phyloP scores from a whole-genome alignment of 2,888 invertebrate genomes.

The Dinocampus coccinellae region DNA sequence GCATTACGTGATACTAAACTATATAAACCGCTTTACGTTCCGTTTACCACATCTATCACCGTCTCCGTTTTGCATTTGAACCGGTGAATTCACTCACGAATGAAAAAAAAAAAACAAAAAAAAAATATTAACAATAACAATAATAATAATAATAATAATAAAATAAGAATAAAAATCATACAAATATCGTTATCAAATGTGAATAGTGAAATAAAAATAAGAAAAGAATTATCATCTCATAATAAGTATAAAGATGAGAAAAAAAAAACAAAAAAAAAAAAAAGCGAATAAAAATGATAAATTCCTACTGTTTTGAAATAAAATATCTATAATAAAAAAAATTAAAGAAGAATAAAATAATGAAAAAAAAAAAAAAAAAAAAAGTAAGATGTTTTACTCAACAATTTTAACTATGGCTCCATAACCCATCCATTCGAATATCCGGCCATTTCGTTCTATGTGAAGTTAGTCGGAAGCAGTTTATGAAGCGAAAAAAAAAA shows the following conservation, averaged over 20 bases:
- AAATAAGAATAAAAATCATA: background rate
- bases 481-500: background rate
- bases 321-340: slow-evolving; percentile 37
- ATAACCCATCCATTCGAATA: slow-evolving; percentile 36
- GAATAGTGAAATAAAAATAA: background rate
- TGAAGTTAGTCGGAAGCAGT: background rate
- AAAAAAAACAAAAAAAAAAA: background rate
- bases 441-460: slow-evolving; percentile 28
- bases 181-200: background rate
- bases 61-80: slow-evolving; percentile 39
- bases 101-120: slow-evolving; percentile 5
- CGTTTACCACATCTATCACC: slow-evolving; percentile 44
- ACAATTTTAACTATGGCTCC: slow-evolving; percentile 32
- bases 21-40: slow-evolving; percentile 48
- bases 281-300: background rate
- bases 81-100: slow-evolving; percentile 42
- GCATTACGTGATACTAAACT: slow-evolving; percentile 42
- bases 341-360: too few species aligned
- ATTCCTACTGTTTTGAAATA: slow-evolving; percentile 15
- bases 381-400: too few species aligned
- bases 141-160: too few species aligned
- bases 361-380: too few species aligned
- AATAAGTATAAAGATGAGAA: background rate
- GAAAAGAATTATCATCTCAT: too few species aligned
- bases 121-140: too few species aligned